Evolutionary conservation across 2,888 invertebrate species (phyloP), one percentile per base, ranked within the genome.

Genomic region (Silvanus unidentatus): DNA sequence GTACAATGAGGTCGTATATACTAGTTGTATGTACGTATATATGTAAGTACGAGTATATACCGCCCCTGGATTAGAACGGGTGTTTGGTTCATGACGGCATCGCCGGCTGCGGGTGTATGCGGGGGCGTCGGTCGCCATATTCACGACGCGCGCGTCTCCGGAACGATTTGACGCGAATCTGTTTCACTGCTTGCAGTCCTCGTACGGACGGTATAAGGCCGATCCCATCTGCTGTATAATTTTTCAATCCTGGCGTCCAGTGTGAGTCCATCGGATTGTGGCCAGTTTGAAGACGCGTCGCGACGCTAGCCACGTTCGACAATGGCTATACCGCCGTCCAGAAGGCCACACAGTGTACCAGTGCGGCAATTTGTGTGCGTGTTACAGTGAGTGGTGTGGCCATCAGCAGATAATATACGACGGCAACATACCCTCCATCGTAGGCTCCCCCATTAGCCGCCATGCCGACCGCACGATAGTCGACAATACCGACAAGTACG

Each of bases 221-320:
- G 53, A 53, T 52, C 52, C 55, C 51, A 56, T 52, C 52, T 52
- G 52, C 47, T 52, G 45, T 47, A 22, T 22, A 22, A 22, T 22
- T 22, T 22, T 22, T 22, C 22, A 22, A 22, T 22, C 22, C 22
- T 22, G 22, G 22, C 22, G 22, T 52, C 48, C 46, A 28, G 15
- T 37, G 58, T 56, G 60, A 62, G 63, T 59, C 57, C 48, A 63
- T 63, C 62, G 64, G 55, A 55, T 57, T 57, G 66, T 67, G 62
- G 41, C 44, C 32, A 42, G 43, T 52, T 44, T 42, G 43, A 43
- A 48, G 50, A 52, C 52, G 55, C 57, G 54, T 48, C 52, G 49
- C 56, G 55, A 47, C 22, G 45, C 44, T 47, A 48, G 48, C 43
- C 50, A 40, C 45, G 44, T 54, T 50, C 54, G 57, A 53, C 63